Percentiles rank a stretch among this genome's conserved stretches.
These are phyloP conservation scores for Heteromyza rotundicornis DNA, from an alignment of 2,888 invertebrate species.

Conservation along the genomic window DNA sequence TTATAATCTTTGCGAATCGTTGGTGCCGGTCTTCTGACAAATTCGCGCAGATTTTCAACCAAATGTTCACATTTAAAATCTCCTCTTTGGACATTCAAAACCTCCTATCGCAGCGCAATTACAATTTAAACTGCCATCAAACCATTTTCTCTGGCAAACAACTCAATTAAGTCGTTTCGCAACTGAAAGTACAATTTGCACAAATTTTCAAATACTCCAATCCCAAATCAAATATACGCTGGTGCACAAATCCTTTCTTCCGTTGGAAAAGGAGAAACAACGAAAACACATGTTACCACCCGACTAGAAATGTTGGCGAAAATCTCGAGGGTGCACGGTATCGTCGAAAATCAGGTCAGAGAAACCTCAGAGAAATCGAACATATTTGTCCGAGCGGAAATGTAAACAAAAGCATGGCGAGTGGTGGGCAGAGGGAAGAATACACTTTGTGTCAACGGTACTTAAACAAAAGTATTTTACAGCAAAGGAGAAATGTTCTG, in stretches of 20 bases:
- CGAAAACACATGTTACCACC: conserved; percentile 51
- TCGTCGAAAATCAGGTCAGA: conserved; percentile 47
- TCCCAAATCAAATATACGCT: not conserved
- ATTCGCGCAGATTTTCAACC: no score
- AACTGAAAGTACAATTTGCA: not conserved
- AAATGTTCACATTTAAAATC: no score
- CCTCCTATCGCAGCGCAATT: no score
- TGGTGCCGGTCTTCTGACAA: no score
- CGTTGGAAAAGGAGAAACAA: conserved; percentile 44
- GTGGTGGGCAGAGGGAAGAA: conserved; percentile 17
- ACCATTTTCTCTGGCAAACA: no score
- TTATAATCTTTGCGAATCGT: no score
- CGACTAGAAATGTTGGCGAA: conserved; percentile 5
- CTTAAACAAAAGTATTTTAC: no score
- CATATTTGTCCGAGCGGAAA: conserved; percentile 58
- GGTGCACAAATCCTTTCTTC: conserved; percentile 24
- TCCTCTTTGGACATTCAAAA: no score
- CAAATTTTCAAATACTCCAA: not conserved
- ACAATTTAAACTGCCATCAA: no score
- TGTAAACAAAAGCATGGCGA: conserved; percentile 42
- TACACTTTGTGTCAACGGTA: not conserved
- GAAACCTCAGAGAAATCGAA: conserved; percentile 46
- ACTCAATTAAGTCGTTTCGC: not conserved
- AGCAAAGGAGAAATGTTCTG: no score
- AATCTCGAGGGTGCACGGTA: conserved; percentile 14